These are phyloP conservation scores for Prunella strophiata DNA, from an alignment of 2,797 vertebrate genomes.

Conservation along the genomic window DNA sequence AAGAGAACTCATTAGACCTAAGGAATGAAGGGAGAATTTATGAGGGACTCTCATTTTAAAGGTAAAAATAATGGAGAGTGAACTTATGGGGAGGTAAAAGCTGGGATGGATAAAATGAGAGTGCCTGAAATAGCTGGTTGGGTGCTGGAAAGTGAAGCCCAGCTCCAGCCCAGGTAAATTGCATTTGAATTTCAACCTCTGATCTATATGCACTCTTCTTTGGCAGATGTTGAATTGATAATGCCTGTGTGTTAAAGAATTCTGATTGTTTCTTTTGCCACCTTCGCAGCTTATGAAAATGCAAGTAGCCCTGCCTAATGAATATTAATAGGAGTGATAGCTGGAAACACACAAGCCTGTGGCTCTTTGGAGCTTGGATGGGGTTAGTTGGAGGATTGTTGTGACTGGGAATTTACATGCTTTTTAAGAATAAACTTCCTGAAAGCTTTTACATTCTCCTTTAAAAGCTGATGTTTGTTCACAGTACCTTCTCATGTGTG, in stretches of 20 bases:
- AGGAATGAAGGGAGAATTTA: slow-evolving; percentile 17
- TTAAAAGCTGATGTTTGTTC: slow-evolving; percentile 62
- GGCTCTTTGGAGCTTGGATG: slow-evolving; percentile 71
- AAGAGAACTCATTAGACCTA: slow-evolving; percentile 34
- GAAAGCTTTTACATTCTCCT: slow-evolving; percentile 65
- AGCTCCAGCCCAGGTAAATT: slow-evolving; percentile 68
- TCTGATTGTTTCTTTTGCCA: slow-evolving; percentile 78
- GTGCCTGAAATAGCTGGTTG: slow-evolving; percentile 14
- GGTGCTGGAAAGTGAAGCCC: slow-evolving; percentile 37
- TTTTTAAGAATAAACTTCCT: slow-evolving; percentile 76
- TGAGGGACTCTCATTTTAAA: slow-evolving; percentile 8
- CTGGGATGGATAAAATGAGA: slow-evolving; percentile 30
- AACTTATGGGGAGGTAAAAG: slow-evolving; percentile 29
- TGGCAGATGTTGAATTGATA: slow-evolving; percentile 76
- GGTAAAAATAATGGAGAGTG: slow-evolving; percentile 53
- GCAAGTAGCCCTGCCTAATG: slow-evolving; percentile 74
- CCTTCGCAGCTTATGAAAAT: slow-evolving; percentile 78
- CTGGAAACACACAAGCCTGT: slow-evolving; percentile 68
- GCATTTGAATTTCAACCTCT: slow-evolving; percentile 72
- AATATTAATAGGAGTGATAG: slow-evolving; percentile 76
- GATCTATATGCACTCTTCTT: slow-evolving; percentile 57
- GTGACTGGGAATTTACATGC: slow-evolving; percentile 71
- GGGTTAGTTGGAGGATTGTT: slow-evolving; percentile 70
- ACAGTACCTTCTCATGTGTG: neutral
- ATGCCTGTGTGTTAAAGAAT: slow-evolving; percentile 76